Evolutionary conservation across 2,113 vertebrate species (phyloP), one percentile per base, ranked within the genome.

Genomic region (Cyanoramphus novaezelandiae): DNA sequence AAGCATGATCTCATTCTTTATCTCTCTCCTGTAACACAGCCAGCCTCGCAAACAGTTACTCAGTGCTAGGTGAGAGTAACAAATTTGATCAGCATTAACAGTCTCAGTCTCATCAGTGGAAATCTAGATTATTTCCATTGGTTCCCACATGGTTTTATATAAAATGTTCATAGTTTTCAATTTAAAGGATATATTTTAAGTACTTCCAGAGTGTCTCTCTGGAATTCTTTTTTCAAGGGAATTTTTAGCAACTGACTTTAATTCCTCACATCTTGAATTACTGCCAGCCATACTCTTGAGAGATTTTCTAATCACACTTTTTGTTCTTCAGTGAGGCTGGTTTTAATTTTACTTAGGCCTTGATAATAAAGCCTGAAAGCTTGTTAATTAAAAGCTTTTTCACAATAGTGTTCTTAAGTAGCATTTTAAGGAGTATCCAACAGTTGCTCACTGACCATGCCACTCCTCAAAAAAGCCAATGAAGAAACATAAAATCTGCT

Each of bases 281-380:
- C 83, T 96, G 98, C 98, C 97, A 98, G 90, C 57, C 72, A 16
- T 82, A 76, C 47, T 96, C 94, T 95, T 65, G 70, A 88, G 93
- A 85, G 97, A 88, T 95, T 97, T 96, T 76, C 96, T 98, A 97
- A 97, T 97, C 95, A 97, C 94, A 95, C 93, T 97, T 96, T 85
- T 90, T 88, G 68, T 94, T 97, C 95, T 97, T 95, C 67, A 92
- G 86, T 27, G 53, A 96, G 92, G 83, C 97, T 98, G 98, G n/a
- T 97, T 98, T 97, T 96, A 95, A 98, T 98, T 98, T 97, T 93
- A 77, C 93, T 95, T 96, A 87, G 90, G 81, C 94, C 96, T 96
- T 96, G 93, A 97, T 97, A 98, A 97, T 88, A 94, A 93, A 97
- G 95, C 91, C 92, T 97, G 97, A 97, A 98, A 96, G 95, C 60